Conservation (phyloP, 2,113 vertebrate species). For the Bufo gargarizans region DNA sequence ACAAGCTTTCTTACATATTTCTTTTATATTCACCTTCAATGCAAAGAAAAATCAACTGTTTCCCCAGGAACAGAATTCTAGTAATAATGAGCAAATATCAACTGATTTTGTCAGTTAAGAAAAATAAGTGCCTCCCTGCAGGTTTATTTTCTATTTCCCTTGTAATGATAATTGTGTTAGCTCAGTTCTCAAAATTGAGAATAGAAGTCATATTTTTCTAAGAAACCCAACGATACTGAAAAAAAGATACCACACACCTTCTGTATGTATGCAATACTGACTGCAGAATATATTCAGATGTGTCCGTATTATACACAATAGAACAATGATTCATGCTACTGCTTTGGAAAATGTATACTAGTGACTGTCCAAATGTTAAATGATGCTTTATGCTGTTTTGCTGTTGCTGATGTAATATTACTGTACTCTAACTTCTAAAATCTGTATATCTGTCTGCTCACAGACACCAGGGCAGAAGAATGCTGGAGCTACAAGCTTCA, state of each 20-base stretch:
- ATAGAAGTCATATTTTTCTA: background rate
- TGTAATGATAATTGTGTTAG: slow-evolving; percentile 12
- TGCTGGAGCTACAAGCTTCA: no score
- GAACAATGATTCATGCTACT: background rate
- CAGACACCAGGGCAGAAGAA: no score
- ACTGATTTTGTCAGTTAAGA: background rate
- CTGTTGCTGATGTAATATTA: no score
- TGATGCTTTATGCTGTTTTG: no score
- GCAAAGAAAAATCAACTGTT: background rate
- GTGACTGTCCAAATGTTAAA: no score
- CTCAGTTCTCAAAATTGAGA: background rate
- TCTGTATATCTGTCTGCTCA: no score
- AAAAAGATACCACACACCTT: background rate
- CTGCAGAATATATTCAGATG: background rate
- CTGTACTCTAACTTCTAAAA: no score
- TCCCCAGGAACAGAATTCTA: background rate
- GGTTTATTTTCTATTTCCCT: background rate
- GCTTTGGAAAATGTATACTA: background rate
- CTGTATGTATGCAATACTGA: background rate
- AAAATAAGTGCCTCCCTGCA: background rate
- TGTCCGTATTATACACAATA: background rate
- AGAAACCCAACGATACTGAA: background rate
- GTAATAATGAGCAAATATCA: background rate
- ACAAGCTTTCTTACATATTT: background rate
- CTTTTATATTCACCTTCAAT: background rate